Base-by-base conservation (phyloP, 2,113 vertebrate genomes). In the Gallinago jamesoni region DNA sequence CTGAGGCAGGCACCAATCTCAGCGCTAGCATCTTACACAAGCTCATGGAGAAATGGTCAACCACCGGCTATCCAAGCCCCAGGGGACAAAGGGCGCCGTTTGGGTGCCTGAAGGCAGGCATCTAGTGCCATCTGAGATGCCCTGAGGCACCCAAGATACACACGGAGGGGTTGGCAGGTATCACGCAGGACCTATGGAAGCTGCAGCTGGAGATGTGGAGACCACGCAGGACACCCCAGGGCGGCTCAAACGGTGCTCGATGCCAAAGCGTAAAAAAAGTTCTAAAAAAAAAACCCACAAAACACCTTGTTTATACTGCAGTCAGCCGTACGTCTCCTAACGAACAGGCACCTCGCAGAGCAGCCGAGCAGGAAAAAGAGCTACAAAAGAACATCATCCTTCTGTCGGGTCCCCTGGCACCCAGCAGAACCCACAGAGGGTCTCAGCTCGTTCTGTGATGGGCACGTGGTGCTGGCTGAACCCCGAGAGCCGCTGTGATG, bases 401-500 rank as follows among this genome's bases (percentile, higher is more conserved):
- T 87, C 60, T 84, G 94, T 92, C 0, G 2, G 73, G 74, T 96
- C 77, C 73, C 17, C 91, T 84, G 86, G 87, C 87, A 95, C 25
- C 95, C 89, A 88, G 95, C 89, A 89, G 80, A 86, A 89, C 69
- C 89, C 47, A 56, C 83, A 92, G 79, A 33, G 90, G 77, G 83
- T 64, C 89, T 95, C 95, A 94, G 94, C 96, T 92, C 87, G 84
- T 96, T 96, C 82, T 90, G 88, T 92, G 91, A 84, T 62, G 89
- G 89, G 82, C 89, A 75, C 45, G 76, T 43, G 93, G 91, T 92
- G 94, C 91, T 91, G 89, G 50, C 81, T 94, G 96, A 90, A 92
- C 90, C 90, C 80, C 80, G 31, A 28, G 90, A 96, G 90, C 86
- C 88, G 79, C 92, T 82, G 83, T 31, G 96, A 96, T 93, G 89